Base-by-base conservation (phyloP, 2,888 invertebrate species). In the Parascotia fuliginaria region DNA sequence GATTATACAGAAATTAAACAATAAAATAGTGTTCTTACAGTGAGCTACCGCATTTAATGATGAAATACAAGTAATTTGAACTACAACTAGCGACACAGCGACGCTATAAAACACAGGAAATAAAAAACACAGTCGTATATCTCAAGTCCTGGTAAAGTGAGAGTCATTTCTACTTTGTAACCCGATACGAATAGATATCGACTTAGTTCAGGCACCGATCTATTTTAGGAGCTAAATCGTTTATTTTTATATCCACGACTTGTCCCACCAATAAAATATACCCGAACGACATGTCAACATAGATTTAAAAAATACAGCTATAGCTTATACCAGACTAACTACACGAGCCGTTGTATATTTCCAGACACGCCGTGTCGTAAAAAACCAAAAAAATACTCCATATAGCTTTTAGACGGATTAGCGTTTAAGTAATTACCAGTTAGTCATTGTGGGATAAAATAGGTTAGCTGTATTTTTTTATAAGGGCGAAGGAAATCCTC, bases 191-290 rank as follows among this genome's bases (percentile, higher is more conserved):
- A 19, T 48, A 14, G 19, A 51, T 42, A 44, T 54, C 34, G 29
- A 38, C 47, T 48, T 24, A 24, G 24, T 24, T 31, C 44, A 45
- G 47, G 31, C 47, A 7, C 3, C 38, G 15, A 31, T 52, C 65
- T 70, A 58, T 62, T 67, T 60, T 50, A 50, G 43, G 45, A 55
- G 33, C 15, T 22, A 34, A 38, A 42, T 55, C 48, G 51, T 70
- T 67, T 69, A 69, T 69, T 70, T 69, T 67, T 56, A 55, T 40
- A 62, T 51, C 47, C 37, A 36, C 31, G 38, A 55, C 42, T 53
- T 62, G 65, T 67, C 53, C 51, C 46, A 60, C 52, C 45, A 55
- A 70, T 65, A 56, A 69, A 67, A 64, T 19, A 19, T 19, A 70
- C 34, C 63, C 41, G 32, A 47, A 50, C 47, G 40, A 24, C 24